Base-by-base conservation (phyloP, 2,888 invertebrate species). In the Sinodicranocentrus sp. region DNA sequence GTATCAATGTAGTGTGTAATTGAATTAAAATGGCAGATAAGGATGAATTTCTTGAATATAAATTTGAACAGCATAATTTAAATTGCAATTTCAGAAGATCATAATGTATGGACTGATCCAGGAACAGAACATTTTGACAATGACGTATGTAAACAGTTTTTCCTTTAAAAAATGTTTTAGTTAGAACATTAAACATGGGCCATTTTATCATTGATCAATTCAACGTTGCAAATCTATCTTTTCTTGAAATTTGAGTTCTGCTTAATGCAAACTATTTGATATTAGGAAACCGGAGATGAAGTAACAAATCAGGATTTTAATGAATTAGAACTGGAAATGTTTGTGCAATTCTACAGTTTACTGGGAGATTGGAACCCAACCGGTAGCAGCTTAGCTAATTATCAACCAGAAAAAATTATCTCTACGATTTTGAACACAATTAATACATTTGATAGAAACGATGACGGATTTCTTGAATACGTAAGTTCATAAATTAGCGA, bases 61-160 rank as follows among this genome's bases (percentile, higher is more conserved):
- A n/a, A n/a, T n/a, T n/a, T n/a, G n/a, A n/a, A n/a, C n/a, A n/a
- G 52, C 17, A 75, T 28, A 26, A 0, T 26, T 6, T 68, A n/a
- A 13, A 33, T 13, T 15, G 25, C n/a, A 3, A 2, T 59, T 59
- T 59, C 28, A 44, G 79, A 61, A n/a, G 19, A 10, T 15, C 77
- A 83, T n/a, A 77, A 77, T 70, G 83, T 83, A 0, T 83, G 83
- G 83, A 83, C 52, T 15, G 76, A 82, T 19, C 2, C 25, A 13
- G 13, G 10, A 19, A 23, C 54, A 5, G 54, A 54, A n/a, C n/a
- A n/a, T n/a, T n/a, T n/a, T n/a, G 63, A 48, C 0, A 39, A 79
- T 5, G 44, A 59, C 0, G 33, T n/a, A n/a, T n/a, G n/a, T n/a
- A n/a, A n/a, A n/a, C n/a, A n/a, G n/a, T n/a, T n/a, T n/a, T n/a